phyloP scores from a whole-genome alignment of 2,888 invertebrate species.

The Scaptomyza polygonia region DNA sequence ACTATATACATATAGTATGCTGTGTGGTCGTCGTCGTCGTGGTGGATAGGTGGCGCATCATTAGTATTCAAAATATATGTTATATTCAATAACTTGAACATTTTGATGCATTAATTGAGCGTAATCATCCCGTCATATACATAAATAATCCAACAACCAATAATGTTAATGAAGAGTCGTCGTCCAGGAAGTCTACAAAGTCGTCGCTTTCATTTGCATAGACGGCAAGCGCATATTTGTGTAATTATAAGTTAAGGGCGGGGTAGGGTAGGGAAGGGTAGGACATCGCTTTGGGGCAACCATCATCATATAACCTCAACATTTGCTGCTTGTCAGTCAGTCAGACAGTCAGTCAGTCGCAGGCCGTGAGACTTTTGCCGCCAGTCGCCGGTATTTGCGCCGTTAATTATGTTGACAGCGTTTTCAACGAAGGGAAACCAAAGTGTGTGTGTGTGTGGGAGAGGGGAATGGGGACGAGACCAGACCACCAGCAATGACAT shows the following conservation, averaged over 20 bases:
- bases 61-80: constrained; percentile 80
- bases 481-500: constrained; percentile 65
- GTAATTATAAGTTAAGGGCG: constrained; percentile 78
- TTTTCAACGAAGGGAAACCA: constrained; percentile 34
- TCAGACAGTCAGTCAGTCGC: too few species aligned
- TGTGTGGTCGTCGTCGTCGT: constrained; percentile 17
- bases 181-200: constrained; percentile 49
- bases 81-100: constrained; percentile 74
- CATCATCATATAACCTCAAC: constrained; percentile 9
- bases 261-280: not conserved
- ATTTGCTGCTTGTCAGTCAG: constrained; percentile 68
- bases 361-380: constrained; percentile 68
- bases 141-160: constrained; percentile 56
- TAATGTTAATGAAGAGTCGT: constrained; percentile 37
- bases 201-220: constrained; percentile 69
- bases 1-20: too few species aligned
- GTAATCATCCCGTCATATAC: constrained; percentile 67
- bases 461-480: not conserved
- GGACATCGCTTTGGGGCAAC: constrained; percentile 28
- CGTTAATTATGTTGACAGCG: constrained; percentile 78
- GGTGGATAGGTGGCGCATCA: constrained; percentile 36
- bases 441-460: not conserved
- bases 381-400: constrained; percentile 62
- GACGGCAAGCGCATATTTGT: constrained; percentile 64
- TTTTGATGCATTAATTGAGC: constrained; percentile 77